Conservation (phyloP, 2,888 invertebrate species). For the Lasioglossum zephyrum region DNA sequence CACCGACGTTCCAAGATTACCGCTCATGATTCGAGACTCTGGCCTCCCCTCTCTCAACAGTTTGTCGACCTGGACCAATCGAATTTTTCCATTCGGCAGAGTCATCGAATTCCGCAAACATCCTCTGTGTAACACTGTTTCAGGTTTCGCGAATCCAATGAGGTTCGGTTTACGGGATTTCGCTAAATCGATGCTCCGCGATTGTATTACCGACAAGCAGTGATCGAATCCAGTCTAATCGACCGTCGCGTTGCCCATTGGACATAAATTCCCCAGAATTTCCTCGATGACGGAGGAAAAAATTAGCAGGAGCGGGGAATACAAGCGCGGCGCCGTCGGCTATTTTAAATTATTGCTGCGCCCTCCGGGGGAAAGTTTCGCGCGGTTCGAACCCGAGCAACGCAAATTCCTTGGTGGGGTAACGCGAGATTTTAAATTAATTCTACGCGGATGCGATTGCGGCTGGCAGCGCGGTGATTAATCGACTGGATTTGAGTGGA, state of each 20-base stretch:
- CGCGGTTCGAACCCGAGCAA: background rate
- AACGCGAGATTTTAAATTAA: slow-evolving; percentile 46
- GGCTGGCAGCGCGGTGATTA: slow-evolving; percentile 35
- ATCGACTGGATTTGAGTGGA: slow-evolving; percentile 32
- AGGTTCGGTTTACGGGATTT: background rate
- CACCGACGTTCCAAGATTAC: background rate
- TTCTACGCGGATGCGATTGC: slow-evolving; percentile 36
- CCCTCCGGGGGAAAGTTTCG: slow-evolving; percentile 27
- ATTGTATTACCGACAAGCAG: slow-evolving; percentile 27
- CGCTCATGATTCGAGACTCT: background rate
- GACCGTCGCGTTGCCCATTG: background rate
- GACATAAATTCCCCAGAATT: slow-evolving; percentile 35
- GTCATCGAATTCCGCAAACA: background rate
- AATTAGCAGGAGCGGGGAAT: background rate
- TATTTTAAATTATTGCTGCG: slow-evolving; percentile 43
- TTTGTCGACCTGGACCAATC: background rate
- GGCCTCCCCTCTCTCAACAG: background rate
- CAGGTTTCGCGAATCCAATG: background rate
- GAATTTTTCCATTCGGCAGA: background rate
- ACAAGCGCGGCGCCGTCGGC: background rate
- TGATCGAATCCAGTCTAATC: slow-evolving; percentile 34
- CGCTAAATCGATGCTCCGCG: background rate
- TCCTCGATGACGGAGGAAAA: background rate
- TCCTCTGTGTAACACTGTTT: background rate
- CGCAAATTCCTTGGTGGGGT: slow-evolving; percentile 21